These are phyloP conservation scores for Andrena cerasifolii DNA, from an alignment of 1,140 invertebrate genomes.

Conservation along the genomic window DNA sequence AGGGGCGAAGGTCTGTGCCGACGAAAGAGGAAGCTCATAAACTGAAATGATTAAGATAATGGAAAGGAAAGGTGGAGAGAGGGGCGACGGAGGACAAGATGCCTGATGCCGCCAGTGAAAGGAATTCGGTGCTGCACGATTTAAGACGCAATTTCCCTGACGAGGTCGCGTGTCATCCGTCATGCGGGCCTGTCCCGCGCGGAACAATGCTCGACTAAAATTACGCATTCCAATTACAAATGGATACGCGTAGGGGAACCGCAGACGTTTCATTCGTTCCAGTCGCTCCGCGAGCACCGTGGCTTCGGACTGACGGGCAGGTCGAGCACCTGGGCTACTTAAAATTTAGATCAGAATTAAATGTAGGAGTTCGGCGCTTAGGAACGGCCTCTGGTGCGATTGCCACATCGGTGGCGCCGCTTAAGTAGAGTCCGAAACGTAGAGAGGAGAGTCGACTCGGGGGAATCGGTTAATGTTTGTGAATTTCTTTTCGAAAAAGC, in stretches of 20 bases:
- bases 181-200: slow-evolving; percentile 51
- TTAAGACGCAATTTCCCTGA: slow-evolving; percentile 73
- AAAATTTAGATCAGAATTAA: not conserved
- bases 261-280: slow-evolving; percentile 44
- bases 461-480: no score
- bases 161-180: slow-evolving; percentile 68
- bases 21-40: slow-evolving; percentile 40
- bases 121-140: slow-evolving; percentile 65
- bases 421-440: no score
- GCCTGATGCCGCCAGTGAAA: slow-evolving; percentile 51
- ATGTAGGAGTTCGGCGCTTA: no score
- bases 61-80: slow-evolving; percentile 11
- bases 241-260: slow-evolving; percentile 54
- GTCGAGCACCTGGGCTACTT: not conserved
- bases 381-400: no score
- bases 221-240: slow-evolving; percentile 73
- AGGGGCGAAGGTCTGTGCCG: slow-evolving; percentile 23
- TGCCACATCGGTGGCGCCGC: no score
- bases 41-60: slow-evolving; percentile 44
- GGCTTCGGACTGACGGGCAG: no score
- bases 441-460: no score
- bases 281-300: not conserved
- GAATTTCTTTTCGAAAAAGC: no score
- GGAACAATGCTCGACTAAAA: slow-evolving; percentile 66
- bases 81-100: not conserved